Evolutionary conservation across 2,888 invertebrate genomes (phyloP).

Genomic region (Cordylochernes scorpioides): DNA sequence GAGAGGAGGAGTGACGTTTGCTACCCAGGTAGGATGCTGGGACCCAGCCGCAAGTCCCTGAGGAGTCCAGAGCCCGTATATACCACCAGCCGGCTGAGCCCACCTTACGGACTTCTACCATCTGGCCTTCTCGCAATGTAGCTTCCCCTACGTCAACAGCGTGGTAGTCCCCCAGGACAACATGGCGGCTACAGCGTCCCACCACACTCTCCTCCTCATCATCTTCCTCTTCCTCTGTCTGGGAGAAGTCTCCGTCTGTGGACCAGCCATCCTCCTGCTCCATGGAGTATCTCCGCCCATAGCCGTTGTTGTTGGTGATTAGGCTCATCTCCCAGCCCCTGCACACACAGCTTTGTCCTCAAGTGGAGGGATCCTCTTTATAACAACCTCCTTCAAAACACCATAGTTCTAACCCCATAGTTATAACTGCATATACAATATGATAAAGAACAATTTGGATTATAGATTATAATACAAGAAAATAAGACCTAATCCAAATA

Average conservation of each 20-base stretch:
- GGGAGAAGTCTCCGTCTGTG: slow-evolving; percentile 60
- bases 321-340: too few relatives aligned
- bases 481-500: too few relatives aligned
- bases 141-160: slow-evolving; percentile 73
- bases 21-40: slow-evolving; percentile 69
- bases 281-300: too few relatives aligned
- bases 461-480: too few relatives aligned
- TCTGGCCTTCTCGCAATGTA: slow-evolving; percentile 64
- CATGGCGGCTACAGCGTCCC: too few relatives aligned
- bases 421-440: too few relatives aligned
- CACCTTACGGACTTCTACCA: slow-evolving; percentile 57
- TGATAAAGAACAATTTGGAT: too few relatives aligned
- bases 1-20: slow-evolving; percentile 16
- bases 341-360: too few relatives aligned
- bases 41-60: slow-evolving; percentile 58
- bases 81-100: slow-evolving; percentile 22
- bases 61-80: slow-evolving; percentile 26
- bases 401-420: too few relatives aligned
- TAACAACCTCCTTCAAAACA: too few relatives aligned
- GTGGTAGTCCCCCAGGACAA: slow-evolving; percentile 72
- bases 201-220: slow-evolving; percentile 29
- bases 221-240: slow-evolving; percentile 42
- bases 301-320: too few relatives aligned
- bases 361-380: too few relatives aligned
- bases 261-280: slow-evolving; percentile 56